Evolutionary conservation across 2,888 invertebrate genomes (phyloP), one percentile per base, ranked within the genome.

Genomic region (Thumatha senex): DNA sequence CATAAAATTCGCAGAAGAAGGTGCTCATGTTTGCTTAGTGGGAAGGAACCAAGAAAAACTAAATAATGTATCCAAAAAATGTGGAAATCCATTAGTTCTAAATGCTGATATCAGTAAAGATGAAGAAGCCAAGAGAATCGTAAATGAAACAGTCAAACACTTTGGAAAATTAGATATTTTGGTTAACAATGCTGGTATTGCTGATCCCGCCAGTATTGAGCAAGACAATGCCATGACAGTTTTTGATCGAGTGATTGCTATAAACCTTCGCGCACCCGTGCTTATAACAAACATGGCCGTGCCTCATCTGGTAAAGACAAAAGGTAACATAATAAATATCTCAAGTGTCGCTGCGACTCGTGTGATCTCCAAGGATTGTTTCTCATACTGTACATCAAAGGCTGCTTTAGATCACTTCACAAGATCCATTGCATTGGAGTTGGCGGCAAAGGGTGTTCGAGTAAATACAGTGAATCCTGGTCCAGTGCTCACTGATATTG

Each of bases 271-370:
- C 0, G 57, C 56, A 0, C 53, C 52, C 2, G 51, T 71, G 9
- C 46, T 60, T 9, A 35, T 71, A 7, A 71, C 72, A 3, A 48
- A 42, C 0, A 44, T 65, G 8, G 61, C 67, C 7, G 54, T 60
- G 2, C 64, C 62, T 1, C 53, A 72, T 52, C 38, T 72, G 9
- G 55, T 67, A 2, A 61, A 65, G 40, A 57, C 63, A 1, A 71
- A 62, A 48, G 72, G 72, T 1, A 67, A 63, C 11, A 56, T 72
- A 7, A 35, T 72, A 7, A 72, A 71, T 38, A 54, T 71, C 13
- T 70, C 70, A 0, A 67, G 67, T 14, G 40, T 67, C 0, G 60
- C 53, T 1, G 68, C 47, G 2, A n/a, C 35, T 7, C 24, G 34
- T n/a, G 13, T 29, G 3, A 8, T 41, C 0, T 34, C 40, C n/a